phyloP scores from a whole-genome alignment of 2,888 invertebrate species.

The Trichogramma evanescens region DNA sequence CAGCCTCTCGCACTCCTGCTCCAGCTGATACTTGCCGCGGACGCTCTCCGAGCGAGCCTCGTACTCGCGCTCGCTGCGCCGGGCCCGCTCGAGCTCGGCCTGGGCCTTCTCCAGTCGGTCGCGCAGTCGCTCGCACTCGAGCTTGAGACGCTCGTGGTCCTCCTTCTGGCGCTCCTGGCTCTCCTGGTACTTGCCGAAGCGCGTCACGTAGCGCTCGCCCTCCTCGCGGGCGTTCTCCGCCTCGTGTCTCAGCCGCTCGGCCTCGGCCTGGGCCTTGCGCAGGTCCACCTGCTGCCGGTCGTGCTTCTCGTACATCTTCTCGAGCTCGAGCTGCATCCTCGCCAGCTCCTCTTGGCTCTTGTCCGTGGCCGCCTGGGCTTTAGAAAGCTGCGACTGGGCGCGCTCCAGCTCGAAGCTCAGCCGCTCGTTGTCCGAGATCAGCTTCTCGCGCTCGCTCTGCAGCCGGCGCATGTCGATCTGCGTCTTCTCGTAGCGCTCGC shows the following conservation, averaged over 20 bases:
- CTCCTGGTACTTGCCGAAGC: constrained; percentile 71
- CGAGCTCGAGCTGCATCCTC: constrained; percentile 76
- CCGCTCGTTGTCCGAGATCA: constrained; percentile 76
- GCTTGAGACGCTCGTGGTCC: constrained; percentile 69
- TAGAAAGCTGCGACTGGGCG: constrained; percentile 77
- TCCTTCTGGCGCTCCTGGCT: constrained; percentile 62
- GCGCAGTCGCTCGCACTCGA: constrained; percentile 74
- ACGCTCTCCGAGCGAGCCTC: constrained; percentile 69
- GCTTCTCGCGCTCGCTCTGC: constrained; percentile 79
- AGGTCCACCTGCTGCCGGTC: constrained; percentile 78
- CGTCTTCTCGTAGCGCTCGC: constrained; percentile 81
- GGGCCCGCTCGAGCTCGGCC: constrained; percentile 69
- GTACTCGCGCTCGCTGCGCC: constrained; percentile 65
- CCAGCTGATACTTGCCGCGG: constrained; percentile 71
- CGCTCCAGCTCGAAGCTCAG: constrained; percentile 80
- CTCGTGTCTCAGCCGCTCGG: constrained; percentile 63
- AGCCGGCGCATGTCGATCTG: constrained; percentile 76
- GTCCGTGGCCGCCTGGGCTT: constrained; percentile 78
- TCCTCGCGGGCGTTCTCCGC: constrained; percentile 74
- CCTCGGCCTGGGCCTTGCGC: constrained; percentile 71
- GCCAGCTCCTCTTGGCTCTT: constrained; percentile 86
- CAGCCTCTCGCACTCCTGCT: constrained; percentile 60
- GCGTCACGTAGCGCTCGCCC: constrained; percentile 63
- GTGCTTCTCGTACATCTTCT: constrained; percentile 86
- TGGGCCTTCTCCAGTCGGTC: constrained; percentile 74